Conservation (phyloP, 2,888 invertebrate species). For the Oscheius sp. region DNA sequence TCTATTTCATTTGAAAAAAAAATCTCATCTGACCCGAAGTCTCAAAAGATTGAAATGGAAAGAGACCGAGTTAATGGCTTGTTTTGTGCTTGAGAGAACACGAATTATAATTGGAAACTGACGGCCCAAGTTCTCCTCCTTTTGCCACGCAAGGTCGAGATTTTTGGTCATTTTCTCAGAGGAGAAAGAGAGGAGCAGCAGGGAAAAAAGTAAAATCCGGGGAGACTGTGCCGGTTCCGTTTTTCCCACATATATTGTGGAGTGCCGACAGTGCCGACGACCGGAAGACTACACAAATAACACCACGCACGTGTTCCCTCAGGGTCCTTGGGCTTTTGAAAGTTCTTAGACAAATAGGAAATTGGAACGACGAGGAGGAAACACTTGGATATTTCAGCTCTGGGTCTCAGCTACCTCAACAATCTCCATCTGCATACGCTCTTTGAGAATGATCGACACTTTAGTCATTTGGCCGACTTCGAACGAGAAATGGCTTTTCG, state of each 20-base stretch:
- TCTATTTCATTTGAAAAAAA: too few species aligned
- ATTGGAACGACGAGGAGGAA: neutral
- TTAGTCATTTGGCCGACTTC: constrained; percentile 82
- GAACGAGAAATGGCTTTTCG: constrained; percentile 86
- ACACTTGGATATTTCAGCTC: constrained; percentile 42
- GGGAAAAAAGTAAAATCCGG: neutral
- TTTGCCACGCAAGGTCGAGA: neutral
- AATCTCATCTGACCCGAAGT: too few species aligned
- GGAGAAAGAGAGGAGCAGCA: neutral
- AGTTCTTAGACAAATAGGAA: neutral
- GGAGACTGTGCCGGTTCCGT: constrained; percentile 12
- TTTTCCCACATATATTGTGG: constrained; percentile 10
- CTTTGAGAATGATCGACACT: constrained; percentile 85
- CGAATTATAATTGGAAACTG: too few species aligned
- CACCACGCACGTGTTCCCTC: constrained; percentile 11
- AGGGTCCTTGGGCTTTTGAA: neutral
- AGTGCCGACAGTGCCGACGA: constrained; percentile 8
- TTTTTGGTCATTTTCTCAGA: neutral
- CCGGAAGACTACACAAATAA: constrained; percentile 12
- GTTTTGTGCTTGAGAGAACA: too few species aligned
- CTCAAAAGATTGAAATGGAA: too few species aligned
- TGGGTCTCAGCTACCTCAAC: constrained; percentile 53
- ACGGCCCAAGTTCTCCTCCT: too few species aligned
- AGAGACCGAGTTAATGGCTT: too few species aligned
- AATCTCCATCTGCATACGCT: constrained; percentile 71